Evolutionary conservation across 2,113 vertebrate species (phyloP).

Genomic region (Mugil cephalus): DNA sequence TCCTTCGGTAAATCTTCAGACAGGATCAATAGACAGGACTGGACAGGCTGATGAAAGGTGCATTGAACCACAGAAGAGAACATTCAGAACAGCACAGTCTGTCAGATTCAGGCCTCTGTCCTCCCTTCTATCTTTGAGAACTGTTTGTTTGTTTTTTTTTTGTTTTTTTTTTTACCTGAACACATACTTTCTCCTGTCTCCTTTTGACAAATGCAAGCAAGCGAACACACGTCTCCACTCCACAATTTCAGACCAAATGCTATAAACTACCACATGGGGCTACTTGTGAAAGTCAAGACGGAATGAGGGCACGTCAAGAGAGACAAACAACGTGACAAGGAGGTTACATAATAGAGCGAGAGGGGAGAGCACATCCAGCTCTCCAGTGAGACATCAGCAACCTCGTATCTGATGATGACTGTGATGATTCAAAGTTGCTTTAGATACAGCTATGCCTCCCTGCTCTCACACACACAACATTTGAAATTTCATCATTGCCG

Average conservation of each 20-base stretch:
- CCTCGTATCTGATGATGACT: conserved; percentile 21
- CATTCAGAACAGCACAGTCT: conserved; percentile 14
- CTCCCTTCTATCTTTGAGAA: not conserved
- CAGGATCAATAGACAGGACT: conserved; percentile 51
- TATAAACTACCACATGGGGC: not conserved
- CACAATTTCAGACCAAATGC: not conserved
- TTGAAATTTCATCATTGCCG: conserved; percentile 18
- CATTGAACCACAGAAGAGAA: conserved; percentile 15
- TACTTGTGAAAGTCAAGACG: conserved; percentile 2
- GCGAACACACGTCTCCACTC: not conserved
- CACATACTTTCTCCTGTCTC: not conserved
- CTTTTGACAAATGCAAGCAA: not conserved
- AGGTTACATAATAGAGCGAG: conserved; percentile 41
- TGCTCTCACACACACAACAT: conserved; percentile 22
- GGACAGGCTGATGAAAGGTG: conserved; percentile 33
- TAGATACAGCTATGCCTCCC: conserved; percentile 33
- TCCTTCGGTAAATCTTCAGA: conserved; percentile 44
- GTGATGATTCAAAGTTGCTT: conserved; percentile 31
- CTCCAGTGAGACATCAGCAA: conserved; percentile 33
- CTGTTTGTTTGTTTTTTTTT: no score
- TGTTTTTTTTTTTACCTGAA: conserved; percentile 8
- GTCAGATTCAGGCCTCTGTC: not conserved
- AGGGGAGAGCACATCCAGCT: conserved; percentile 10
- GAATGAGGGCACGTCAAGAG: conserved; percentile 1
- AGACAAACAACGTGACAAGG: conserved; percentile 18